Conservation (phyloP, 2,797 vertebrate species). For the Sitta carolinensis region DNA sequence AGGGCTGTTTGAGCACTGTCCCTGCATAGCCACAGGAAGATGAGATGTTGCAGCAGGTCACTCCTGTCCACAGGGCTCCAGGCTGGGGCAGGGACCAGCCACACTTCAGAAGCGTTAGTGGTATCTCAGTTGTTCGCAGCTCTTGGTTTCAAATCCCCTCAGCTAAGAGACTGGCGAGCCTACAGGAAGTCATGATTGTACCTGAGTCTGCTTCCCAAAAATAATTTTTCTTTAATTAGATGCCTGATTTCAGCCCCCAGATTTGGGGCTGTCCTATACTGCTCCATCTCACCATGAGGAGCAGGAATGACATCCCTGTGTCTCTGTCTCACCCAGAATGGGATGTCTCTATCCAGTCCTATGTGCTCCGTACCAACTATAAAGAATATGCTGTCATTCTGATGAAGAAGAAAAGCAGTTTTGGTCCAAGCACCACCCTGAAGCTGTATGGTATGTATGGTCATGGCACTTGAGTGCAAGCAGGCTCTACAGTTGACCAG, state of each 20-base stretch:
- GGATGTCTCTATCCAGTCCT: conserved; percentile 77
- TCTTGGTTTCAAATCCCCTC: neutral
- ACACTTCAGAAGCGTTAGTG: neutral
- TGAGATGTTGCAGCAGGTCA: neutral
- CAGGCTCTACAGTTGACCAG: neutral
- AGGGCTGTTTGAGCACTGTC: neutral
- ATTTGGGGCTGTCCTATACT: neutral
- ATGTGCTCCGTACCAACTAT: conserved; percentile 89
- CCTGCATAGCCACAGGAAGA: neutral
- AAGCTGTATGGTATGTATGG: conserved; percentile 84
- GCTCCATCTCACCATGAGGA: neutral
- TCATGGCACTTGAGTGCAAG: neutral
- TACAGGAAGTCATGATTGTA: neutral
- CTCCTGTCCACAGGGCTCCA: neutral
- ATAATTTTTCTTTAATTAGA: neutral
- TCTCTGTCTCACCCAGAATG: conserved; percentile 73
- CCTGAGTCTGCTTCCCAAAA: neutral
- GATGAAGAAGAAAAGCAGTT: conserved; percentile 76
- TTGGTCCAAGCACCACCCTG: conserved; percentile 67
- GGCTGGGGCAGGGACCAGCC: neutral
- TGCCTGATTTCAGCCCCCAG: neutral
- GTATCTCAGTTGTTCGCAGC: neutral
- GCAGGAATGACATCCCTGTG: neutral
- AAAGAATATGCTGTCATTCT: conserved; percentile 86
- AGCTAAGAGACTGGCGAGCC: neutral